These are phyloP conservation scores for Drosophila subobscura DNA, from an alignment of 1,140 invertebrate species.

Conservation along the genomic window DNA sequence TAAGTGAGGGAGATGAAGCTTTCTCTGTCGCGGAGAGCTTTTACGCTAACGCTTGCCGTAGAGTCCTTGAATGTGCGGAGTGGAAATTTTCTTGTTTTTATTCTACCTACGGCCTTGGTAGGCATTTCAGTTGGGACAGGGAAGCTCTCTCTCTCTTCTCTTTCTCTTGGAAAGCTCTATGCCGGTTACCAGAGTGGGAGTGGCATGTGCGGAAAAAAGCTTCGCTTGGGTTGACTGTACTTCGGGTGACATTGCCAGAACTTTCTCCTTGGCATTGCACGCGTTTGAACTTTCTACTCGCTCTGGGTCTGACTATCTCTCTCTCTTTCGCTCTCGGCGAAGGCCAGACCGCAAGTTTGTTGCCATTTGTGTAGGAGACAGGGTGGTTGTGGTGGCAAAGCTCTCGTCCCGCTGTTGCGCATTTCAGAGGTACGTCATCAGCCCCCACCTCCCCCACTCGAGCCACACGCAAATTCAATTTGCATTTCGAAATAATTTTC, in stretches of 20 bases:
- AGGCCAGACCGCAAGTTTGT: constrained; percentile 52
- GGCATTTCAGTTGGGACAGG: neutral
- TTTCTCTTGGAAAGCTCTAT: constrained; percentile 25
- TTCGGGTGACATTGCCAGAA: constrained; percentile 63
- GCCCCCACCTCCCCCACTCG: neutral
- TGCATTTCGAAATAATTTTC: constrained; percentile 64
- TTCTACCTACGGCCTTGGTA: too few species aligned
- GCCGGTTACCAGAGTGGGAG: constrained; percentile 6
- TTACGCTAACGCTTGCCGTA: constrained; percentile 67
- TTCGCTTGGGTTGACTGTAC: constrained; percentile 73
- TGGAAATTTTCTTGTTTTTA: constrained; percentile 50
- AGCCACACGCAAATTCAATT: constrained; percentile 62
- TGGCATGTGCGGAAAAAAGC: constrained; percentile 36
- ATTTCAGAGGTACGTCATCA: constrained; percentile 73
- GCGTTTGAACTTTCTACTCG: constrained; percentile 65
- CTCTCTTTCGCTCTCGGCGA: constrained; percentile 34
- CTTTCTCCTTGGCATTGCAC: constrained; percentile 80
- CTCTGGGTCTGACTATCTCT: constrained; percentile 5
- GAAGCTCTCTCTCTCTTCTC: constrained; percentile 4
- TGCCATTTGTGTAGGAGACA: constrained; percentile 22
- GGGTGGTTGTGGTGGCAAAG: constrained; percentile 16
- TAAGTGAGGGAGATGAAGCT: neutral
- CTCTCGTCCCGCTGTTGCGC: constrained; percentile 65
- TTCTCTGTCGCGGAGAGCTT: constrained; percentile 41
- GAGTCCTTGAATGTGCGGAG: constrained; percentile 67